Base-by-base conservation (phyloP, 1,140 invertebrate genomes). In the Drosophila dunni region DNA sequence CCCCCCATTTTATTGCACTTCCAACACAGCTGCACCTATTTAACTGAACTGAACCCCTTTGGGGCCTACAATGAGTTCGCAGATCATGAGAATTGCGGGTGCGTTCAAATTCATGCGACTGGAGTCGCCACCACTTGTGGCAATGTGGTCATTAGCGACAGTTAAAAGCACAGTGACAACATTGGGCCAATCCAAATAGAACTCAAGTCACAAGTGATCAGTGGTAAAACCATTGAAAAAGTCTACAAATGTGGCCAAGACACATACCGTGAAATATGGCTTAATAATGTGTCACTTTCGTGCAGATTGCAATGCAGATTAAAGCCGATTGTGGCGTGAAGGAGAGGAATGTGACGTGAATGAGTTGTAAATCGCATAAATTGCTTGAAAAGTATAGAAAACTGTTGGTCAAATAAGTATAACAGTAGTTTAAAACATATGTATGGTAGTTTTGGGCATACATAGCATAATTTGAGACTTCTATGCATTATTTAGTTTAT, bases 21-120 rank as follows among this genome's bases (percentile, higher is more conserved):
- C 36, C 7, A 10, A 9, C 78, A 69, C 71, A 11, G 71, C 71
- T 74, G 65, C 65, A 74, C 71, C 71, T 48, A 45, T 66, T 62
- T 62, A 53, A 42, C 42, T 11, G 13, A 50, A 36, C 8, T 11
- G 51, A 36, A 46, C 65, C 58, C 34, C 58, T 62, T 51, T 48
- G 15, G 54, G 38, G 42, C n/a, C 24, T 7, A 17, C 17, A 17
- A 17, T 50, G 62, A 42, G 62, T 34, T 15, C n/a, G 44, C 45
- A 46, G 40, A 46, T 58, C 63, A 33, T 8, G 42, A 33, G 40
- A 57, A 65, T 65, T 70, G 68, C 68, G 68, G 68, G 68, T 71
- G 68, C 68, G 68, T 65, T 74, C 57, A 51, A 67, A 60, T 45
- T 53, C 40, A 56, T 56, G n/a, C 17, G 13, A 20, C 53, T 34